Evolutionary conservation across 2,888 invertebrate genomes (phyloP), one percentile per base, ranked within the genome.

Genomic region (Ametastegia equiseti): DNA sequence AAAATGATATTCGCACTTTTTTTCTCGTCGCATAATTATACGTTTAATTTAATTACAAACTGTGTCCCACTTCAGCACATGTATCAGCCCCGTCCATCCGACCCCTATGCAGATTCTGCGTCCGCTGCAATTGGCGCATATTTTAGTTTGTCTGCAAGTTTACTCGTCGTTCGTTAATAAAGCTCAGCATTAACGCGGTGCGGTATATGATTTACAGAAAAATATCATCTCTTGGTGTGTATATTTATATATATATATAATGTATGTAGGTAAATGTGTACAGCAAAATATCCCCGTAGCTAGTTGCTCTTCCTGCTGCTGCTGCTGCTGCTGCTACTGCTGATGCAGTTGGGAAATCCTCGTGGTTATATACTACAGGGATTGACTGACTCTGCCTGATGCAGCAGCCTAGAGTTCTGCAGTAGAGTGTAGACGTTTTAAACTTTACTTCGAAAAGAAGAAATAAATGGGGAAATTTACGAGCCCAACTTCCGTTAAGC

Each of bases 31-130:
- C 39, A 39, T 67, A 67, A 67, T 67, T 67, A 67, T 67, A 67
- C 65, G 39, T 67, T 67, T 67, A 67, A 67, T 67, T 67, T 67
- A 67, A 67, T 67, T 67, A 67, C 39, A 67, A 67, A 67, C 39
- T 67, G 39, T 67, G 39, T 67, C 36, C 65, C 65, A 67, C 65
- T 67, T 67, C 65, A 39, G 19, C 39, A n/a, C 65, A 27, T 67
- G 39, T 33, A 65, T 65, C 65, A 39, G n/a, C 39, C 65, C 39
- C 39, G n/a, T n/a, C n/a, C n/a, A n/a, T 39, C 39, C 2, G 19
- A 5, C 11, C 33, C 33, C 36, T 36, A 6, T 33, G 13, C 5
- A 60, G 60, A 30, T 30, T 30, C 15, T 13, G 60, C 11, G 60
- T 0, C 15, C 60, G 42, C 42, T 42, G 42, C n/a, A 30, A 30